phyloP scores from a whole-genome alignment of 2,113 vertebrate genomes.

The Apodemus sylvaticus region DNA sequence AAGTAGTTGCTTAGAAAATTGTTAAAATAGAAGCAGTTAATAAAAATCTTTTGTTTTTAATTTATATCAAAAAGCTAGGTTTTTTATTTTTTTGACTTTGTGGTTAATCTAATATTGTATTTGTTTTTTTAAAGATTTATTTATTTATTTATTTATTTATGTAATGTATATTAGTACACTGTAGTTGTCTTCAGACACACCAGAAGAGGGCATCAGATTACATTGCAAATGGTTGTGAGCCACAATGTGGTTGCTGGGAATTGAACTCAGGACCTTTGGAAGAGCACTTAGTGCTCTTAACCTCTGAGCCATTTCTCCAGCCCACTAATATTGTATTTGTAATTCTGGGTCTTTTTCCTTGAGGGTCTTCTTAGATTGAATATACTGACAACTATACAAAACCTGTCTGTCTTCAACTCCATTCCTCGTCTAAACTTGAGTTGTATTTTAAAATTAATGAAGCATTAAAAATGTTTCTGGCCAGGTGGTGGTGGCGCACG shows the following conservation, averaged over 20 bases:
- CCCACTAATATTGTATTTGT: background rate
- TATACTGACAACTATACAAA: background rate
- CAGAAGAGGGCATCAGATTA: too few relatives aligned
- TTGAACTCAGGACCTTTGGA: too few relatives aligned
- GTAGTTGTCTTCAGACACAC: too few relatives aligned
- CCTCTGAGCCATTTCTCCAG: too few relatives aligned
- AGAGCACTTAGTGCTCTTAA: too few relatives aligned
- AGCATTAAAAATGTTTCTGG: too few relatives aligned
- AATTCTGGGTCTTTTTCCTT: conserved; percentile 21
- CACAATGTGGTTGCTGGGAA: too few relatives aligned
- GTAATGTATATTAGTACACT: too few relatives aligned
- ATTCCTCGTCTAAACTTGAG: background rate
- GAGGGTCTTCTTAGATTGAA: background rate
- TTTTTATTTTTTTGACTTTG: background rate
- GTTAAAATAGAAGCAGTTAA: background rate
- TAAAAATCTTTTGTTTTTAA: background rate
- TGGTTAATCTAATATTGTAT: background rate
- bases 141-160: too few relatives aligned
- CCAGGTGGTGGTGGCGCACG: too few relatives aligned
- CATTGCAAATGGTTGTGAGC: too few relatives aligned
- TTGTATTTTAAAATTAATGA: conserved; percentile 23
- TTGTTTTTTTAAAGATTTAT: too few relatives aligned
- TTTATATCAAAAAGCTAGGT: background rate
- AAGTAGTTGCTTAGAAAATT: conserved; percentile 26
- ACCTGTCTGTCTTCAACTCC: background rate